These are phyloP conservation scores for Polyergus mexicanus DNA, from an alignment of 1,140 invertebrate species.

Conservation along the genomic window DNA sequence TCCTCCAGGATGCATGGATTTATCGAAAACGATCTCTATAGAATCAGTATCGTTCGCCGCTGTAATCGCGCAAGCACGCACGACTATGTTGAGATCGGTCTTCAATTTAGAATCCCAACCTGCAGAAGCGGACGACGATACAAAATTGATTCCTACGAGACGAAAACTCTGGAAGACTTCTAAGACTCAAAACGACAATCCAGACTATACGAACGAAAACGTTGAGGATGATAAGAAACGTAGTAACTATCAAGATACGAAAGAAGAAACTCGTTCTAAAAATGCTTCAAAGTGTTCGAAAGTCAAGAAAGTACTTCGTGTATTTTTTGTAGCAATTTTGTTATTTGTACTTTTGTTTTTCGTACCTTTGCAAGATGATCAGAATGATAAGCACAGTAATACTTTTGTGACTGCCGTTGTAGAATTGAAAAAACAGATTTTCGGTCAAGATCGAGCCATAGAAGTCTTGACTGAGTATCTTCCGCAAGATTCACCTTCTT, in stretches of 20 bases:
- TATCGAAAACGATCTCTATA: background rate
- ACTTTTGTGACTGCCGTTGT: conserved; percentile 71
- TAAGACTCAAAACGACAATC: background rate
- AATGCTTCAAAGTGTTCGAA: conserved; percentile 44
- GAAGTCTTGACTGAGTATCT: conserved; percentile 57
- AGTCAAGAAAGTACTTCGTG: background rate
- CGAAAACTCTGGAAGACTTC: background rate
- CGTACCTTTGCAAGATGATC: conserved; percentile 65
- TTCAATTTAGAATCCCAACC: too few species aligned
- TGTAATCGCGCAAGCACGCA: background rate
- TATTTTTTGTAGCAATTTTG: conserved; percentile 57
- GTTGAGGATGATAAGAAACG: background rate
- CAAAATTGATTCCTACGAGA: background rate
- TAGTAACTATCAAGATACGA: conserved; percentile 60
- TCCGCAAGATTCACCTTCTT: conserved; percentile 23
- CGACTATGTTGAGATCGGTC: too few species aligned
- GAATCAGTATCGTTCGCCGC: too few species aligned
- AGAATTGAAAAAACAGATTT: conserved; percentile 75
- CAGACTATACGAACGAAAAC: background rate
- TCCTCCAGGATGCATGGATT: too few species aligned
- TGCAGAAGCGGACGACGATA: background rate
- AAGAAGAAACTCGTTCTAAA: conserved; percentile 65
- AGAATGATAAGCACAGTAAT: conserved; percentile 67
- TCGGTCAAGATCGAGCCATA: conserved; percentile 78
- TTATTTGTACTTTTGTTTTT: conserved; percentile 51